A percentile compares a stretch with the other conserved stretches of the same genome.
These are phyloP conservation scores for Brenthis ino DNA, from an alignment of 2,888 invertebrate species.

Conservation along the genomic window DNA sequence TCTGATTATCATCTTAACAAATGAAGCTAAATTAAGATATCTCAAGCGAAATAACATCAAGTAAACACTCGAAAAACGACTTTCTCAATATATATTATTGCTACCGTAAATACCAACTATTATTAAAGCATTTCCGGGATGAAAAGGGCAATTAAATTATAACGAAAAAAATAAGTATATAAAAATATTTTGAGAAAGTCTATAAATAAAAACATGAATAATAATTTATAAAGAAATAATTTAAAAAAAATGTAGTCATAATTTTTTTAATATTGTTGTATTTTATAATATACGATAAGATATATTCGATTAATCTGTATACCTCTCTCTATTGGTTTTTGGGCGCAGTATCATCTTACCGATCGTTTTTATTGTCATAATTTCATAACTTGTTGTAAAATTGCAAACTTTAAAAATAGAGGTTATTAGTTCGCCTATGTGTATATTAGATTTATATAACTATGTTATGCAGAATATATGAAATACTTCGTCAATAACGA, in stretches of 20 bases:
- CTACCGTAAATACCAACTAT: neutral
- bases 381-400: conserved; percentile 14
- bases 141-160: neutral
- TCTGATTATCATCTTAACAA: too few species aligned
- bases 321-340: too few species aligned
- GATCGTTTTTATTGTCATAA: conserved; percentile 6
- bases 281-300: too few species aligned
- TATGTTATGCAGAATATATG: neutral
- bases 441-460: conserved; percentile 1
- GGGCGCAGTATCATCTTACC: too few species aligned
- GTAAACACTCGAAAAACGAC: neutral
- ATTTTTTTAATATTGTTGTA: too few species aligned
- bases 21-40: neutral
- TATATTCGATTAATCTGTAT: too few species aligned
- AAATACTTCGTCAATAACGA: too few species aligned
- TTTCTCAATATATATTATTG: neutral
- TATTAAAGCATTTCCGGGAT: neutral
- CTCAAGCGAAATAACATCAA: neutral
- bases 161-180: neutral
- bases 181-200: too few species aligned
- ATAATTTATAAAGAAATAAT: too few species aligned
- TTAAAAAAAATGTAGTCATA: too few species aligned
- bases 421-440: neutral
- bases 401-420: conserved; percentile 16
- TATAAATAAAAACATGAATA: too few species aligned